Evolutionary conservation across 1,140 invertebrate genomes (phyloP).

Genomic region (Cardiocondyla obscurior): DNA sequence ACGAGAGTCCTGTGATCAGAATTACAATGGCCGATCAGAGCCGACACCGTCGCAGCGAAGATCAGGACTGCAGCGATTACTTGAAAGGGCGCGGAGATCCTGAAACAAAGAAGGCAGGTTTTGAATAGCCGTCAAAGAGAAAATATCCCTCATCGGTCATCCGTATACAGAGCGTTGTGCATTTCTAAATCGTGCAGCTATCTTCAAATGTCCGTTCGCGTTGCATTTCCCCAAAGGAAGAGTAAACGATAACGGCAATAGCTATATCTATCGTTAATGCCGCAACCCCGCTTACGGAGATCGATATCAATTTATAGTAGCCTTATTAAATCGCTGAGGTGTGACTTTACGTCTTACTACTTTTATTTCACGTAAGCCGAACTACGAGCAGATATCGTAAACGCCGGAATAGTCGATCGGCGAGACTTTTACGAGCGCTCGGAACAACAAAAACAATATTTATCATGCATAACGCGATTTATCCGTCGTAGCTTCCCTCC

Average conservation of each 20-base stretch:
- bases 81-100: slow-evolving; percentile 86
- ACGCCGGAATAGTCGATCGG: background rate
- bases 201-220: background rate
- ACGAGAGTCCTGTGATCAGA: slow-evolving; percentile 87
- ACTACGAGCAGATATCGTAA: background rate
- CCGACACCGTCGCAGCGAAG: slow-evolving; percentile 85
- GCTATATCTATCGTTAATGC: background rate
- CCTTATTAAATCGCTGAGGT: slow-evolving; percentile 3
- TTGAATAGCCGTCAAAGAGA: background rate
- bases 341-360: slow-evolving; percentile 6
- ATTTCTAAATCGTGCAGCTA: background rate
- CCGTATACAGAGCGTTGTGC: no score
- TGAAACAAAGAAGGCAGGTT: slow-evolving; percentile 78
- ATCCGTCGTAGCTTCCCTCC: background rate
- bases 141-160: no score
- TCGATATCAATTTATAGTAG: slow-evolving; percentile 29
- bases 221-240: background rate
- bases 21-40: slow-evolving; percentile 86
- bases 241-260: background rate
- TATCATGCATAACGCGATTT: background rate
- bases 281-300: background rate
- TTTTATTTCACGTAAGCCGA: background rate
- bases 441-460: background rate
- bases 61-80: slow-evolving; percentile 84
- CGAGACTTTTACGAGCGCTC: background rate